Evolutionary conservation across 1,140 invertebrate genomes (phyloP), one percentile per base, ranked within the genome.

Genomic region (Cataglyphis hispanica): DNA sequence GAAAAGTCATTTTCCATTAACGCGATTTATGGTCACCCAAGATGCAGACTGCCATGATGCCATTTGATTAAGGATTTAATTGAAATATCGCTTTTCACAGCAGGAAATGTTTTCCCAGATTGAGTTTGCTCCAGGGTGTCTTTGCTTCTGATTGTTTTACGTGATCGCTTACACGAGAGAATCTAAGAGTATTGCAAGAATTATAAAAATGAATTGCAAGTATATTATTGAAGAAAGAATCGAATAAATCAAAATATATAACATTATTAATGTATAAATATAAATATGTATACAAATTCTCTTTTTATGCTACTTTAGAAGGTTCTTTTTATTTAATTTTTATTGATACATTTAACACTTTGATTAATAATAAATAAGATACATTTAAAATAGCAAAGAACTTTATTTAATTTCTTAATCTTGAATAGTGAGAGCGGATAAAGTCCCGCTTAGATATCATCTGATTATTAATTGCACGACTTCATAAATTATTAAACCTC

Each of bases 1-100:
- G 69, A 64, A 77, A 77, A 83, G 50, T 77, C 76, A 64, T 83
- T 77, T 74, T 89, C 70, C 84, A 89, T 88, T 86, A 89, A 70
- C 87, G 70, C 61, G 58, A 78, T 53, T 89, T 83, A 86, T 43
- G 22, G 27, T 34, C 16, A 25, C n/a, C 16, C 56, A 31, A 81
- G 58, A 78, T 34, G 76, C 64, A 13, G 67, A 72, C 58, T 37
- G 16, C 19, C n/a, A 84, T 40, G 53, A 34, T 60, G 31, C 27
- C 60, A 34, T 74, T 80, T 75, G 74, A 86, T 78, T 78, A 58
- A 78, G 74, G 27, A 78, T 84, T 84, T 87, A 78, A 85, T 89
- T 85, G 74, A 76, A 90, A 90, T 40, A 89, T 43, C 60, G 53
- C 0, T 34, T 56, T 25, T 22, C 13, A 22, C 22, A n/a, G 31